Evolutionary conservation across 2,888 invertebrate species (phyloP).

Genomic region (Xylota segnis): DNA sequence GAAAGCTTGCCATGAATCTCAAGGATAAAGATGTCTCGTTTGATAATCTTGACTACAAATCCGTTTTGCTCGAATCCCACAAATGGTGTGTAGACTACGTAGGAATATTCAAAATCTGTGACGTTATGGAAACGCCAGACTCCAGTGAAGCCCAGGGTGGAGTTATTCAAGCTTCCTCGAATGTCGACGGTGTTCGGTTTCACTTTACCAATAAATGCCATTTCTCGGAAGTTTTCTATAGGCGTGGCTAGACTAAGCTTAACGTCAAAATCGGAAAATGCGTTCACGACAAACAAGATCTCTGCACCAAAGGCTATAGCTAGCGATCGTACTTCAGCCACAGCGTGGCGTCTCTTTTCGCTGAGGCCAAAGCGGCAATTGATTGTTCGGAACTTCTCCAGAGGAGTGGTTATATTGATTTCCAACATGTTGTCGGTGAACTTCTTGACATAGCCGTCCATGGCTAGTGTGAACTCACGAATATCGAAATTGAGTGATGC

Average conservation of each 20-base stretch:
- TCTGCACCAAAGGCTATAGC: conserved; percentile 90
- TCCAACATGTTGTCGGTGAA: conserved; percentile 91
- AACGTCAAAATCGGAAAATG: conserved; percentile 89
- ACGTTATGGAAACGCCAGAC: conserved; percentile 87
- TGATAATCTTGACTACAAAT: conserved; percentile 88
- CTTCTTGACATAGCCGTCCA: conserved; percentile 89
- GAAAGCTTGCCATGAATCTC: conserved; percentile 90
- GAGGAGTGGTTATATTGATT: conserved; percentile 91
- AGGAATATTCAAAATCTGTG: conserved; percentile 91
- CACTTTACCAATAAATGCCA: conserved; percentile 89
- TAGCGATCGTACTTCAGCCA: conserved; percentile 90
- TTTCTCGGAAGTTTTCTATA: conserved; percentile 88
- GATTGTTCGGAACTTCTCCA: conserved; percentile 88
- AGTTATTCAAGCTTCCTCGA: conserved; percentile 90
- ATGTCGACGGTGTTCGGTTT: conserved; percentile 90
- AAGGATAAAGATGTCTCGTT: conserved; percentile 88
- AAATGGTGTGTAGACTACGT: conserved; percentile 91
- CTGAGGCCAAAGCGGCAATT: conserved; percentile 90
- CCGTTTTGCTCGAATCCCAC: conserved; percentile 92
- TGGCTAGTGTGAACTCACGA: conserved; percentile 88
- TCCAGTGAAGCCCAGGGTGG: conserved; percentile 91
- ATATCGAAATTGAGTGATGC: conserved; percentile 90
- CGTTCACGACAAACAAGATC: conserved; percentile 87
- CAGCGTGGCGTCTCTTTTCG: conserved; percentile 89
- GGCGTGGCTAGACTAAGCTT: conserved; percentile 91